These are phyloP conservation scores for Ostrea denselamellosa DNA, from an alignment of 1,140 invertebrate genomes.

Conservation along the genomic window DNA sequence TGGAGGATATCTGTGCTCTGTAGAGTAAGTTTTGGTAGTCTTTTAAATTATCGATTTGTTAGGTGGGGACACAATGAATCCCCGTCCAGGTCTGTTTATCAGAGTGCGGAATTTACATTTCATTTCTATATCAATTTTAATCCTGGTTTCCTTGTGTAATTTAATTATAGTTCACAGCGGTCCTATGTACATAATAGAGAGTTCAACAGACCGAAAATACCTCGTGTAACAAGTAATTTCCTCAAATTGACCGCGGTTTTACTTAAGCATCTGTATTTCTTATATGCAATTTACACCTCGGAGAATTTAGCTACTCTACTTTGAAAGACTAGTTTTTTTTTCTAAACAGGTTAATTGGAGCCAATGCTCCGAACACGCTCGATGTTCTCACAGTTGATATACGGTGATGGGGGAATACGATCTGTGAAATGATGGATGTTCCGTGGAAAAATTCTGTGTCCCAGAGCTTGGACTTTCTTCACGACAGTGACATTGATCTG, in stretches of 20 bases:
- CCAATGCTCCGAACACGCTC: not conserved
- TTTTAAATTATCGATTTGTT: slow-evolving; percentile 31
- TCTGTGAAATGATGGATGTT: slow-evolving; percentile 2
- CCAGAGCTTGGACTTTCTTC: slow-evolving; percentile 14
- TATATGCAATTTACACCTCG: slow-evolving; percentile 13
- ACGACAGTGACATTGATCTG: slow-evolving; percentile 40
- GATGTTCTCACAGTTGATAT: not conserved
- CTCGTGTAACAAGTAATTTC: not conserved
- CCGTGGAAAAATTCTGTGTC: slow-evolving; percentile 13
- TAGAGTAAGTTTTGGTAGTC: slow-evolving; percentile 16
- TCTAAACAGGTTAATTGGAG: not conserved
- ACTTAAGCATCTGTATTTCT: not conserved
- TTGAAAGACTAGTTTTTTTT: not conserved
- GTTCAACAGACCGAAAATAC: slow-evolving; percentile 18
- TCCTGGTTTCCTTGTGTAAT: slow-evolving; percentile 24
- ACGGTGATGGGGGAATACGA: not conserved
- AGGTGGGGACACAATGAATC: slow-evolving; percentile 30
- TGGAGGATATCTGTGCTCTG: not conserved
- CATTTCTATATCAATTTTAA: slow-evolving; percentile 39
- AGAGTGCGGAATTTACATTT: slow-evolving; percentile 23
- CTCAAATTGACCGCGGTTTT: not conserved
- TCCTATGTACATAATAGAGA: slow-evolving; percentile 3
- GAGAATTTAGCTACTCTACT: not conserved
- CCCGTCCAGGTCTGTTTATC: slow-evolving; percentile 28
- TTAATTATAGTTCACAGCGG: slow-evolving; percentile 7